Conservation (phyloP, 2,888 invertebrate species). For the Cremastinae sp. region DNA sequence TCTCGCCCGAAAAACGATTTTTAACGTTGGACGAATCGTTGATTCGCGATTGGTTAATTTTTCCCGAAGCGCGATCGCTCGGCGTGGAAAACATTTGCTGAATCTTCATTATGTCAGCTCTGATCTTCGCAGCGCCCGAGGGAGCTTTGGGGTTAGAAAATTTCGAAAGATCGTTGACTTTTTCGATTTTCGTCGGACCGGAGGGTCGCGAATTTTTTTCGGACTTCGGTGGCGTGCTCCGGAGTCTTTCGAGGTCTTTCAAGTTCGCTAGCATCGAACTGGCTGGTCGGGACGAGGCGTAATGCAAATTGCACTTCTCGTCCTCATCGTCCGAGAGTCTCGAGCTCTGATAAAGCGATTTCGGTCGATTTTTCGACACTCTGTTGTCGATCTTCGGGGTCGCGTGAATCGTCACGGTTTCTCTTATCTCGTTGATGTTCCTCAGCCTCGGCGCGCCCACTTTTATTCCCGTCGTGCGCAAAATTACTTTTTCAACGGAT, state of each 20-base stretch:
- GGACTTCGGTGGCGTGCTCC: conserved; percentile 70
- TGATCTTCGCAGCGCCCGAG: conserved; percentile 68
- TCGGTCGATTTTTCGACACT: conserved; percentile 2
- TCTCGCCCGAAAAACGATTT: conserved; percentile 48
- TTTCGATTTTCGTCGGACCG: conserved; percentile 15
- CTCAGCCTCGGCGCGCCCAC: conserved; percentile 71
- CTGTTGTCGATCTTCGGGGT: conserved; percentile 46
- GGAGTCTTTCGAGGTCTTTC: conserved; percentile 72
- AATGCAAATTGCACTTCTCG: conserved; percentile 28
- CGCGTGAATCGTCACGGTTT: conserved; percentile 69
- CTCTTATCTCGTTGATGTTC: conserved; percentile 74
- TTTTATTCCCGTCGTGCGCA: conserved; percentile 70
- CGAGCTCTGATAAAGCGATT: conserved; percentile 22
- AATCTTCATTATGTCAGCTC: conserved; percentile 72
- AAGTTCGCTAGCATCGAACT: conserved; percentile 74
- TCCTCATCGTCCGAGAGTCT: background rate
- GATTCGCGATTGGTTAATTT: background rate
- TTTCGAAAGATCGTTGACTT: conserved; percentile 6
- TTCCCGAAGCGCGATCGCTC: conserved; percentile 35
- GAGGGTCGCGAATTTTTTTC: conserved; percentile 59
- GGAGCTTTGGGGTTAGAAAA: conserved; percentile 2
- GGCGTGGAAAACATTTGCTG: conserved; percentile 73
- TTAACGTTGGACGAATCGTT: conserved; percentile 3
- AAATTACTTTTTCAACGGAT: conserved; percentile 70
- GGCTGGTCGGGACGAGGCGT: conserved; percentile 52